Evolutionary conservation across 2,888 invertebrate genomes (phyloP), one percentile per base, ranked within the genome.

Genomic region (Xylophagus ater): DNA sequence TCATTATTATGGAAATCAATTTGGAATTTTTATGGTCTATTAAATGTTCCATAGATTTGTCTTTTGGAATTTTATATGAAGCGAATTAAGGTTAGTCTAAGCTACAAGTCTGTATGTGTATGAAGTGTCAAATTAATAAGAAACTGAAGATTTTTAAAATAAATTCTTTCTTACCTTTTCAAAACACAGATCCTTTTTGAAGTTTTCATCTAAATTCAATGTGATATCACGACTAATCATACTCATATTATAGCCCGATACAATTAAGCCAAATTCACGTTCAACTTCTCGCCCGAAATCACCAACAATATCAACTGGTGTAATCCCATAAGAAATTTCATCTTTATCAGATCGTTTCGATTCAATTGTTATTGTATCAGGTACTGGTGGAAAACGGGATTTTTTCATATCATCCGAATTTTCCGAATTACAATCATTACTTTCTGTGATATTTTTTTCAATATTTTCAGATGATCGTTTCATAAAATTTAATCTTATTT

Each of bases 231-330:
- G 23, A 29, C 31, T 26, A 24, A 39, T 49, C 44, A 39, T 43
- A 20, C 9, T 41, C 15, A 47, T 49, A 43, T 57, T 56, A 34
- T 60, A 61, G 13, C 60, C 60, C 17, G 57, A 57, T 4, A 61
- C 57, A 33, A 60, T 53, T 9, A 60, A 49, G 15, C 60, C 59
- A 42, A 62, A 58, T 42, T 62, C 62, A 4, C 56, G 47, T 48
- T 62, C 60, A 24, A 62, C 56, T 46, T 61, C 61, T 17, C 56
- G 50, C 3, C 56, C 60, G 47, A 62, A 62, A 47, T 62, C 57
- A 3, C 62, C 62, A 37, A 62, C 56, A 29, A 62, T 62, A 50
- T 60, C 59, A 6, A 59, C 54, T 1, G 61, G 57, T 17, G 58
- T 56, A 28, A 54, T 43, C 9, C 55, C 53, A 28, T 51, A 47